Percentiles rank a stretch among this genome's conserved stretches.
Conservation (phyloP, 2,888 invertebrate genomes). For the Agrochola circellaris region DNA sequence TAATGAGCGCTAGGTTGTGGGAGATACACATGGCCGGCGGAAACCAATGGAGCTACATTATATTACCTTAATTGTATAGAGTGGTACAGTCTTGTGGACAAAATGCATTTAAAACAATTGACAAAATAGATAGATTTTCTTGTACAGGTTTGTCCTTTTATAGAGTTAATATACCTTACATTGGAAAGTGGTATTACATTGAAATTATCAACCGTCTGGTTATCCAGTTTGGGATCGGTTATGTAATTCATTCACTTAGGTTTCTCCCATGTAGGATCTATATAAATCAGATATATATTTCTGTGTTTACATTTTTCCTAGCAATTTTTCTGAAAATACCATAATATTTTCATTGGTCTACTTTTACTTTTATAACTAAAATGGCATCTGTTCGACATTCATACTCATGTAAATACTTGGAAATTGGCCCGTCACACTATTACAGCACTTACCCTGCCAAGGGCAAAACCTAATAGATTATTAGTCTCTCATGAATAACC, state of each 20-base stretch:
- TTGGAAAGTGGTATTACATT: background rate
- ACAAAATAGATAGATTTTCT: background rate
- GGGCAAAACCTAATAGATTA: slow-evolving; percentile 26
- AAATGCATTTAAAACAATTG: slow-evolving; percentile 14
- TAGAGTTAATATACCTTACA: background rate
- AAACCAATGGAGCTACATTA: slow-evolving; percentile 71
- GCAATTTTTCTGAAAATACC: background rate
- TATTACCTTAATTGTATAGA: slow-evolving; percentile 70
- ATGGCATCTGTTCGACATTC: background rate
- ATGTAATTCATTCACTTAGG: too few species aligned
- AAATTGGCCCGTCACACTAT: background rate
- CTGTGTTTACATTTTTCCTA: background rate
- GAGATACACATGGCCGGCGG: slow-evolving; percentile 58
- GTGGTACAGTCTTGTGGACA: slow-evolving; percentile 56
- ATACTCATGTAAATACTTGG: background rate
- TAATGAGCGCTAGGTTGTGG: slow-evolving; percentile 20
- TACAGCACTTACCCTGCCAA: slow-evolving; percentile 10
- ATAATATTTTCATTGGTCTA: background rate
- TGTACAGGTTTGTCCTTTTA: background rate
- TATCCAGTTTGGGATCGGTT: too few species aligned
- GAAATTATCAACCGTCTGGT: background rate
- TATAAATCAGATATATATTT: too few species aligned
- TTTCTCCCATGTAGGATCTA: background rate
- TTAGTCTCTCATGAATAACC: slow-evolving; percentile 38
- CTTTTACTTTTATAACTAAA: background rate